phyloP scores from a whole-genome alignment of 2,113 vertebrate genomes.

The Lota lota region DNA sequence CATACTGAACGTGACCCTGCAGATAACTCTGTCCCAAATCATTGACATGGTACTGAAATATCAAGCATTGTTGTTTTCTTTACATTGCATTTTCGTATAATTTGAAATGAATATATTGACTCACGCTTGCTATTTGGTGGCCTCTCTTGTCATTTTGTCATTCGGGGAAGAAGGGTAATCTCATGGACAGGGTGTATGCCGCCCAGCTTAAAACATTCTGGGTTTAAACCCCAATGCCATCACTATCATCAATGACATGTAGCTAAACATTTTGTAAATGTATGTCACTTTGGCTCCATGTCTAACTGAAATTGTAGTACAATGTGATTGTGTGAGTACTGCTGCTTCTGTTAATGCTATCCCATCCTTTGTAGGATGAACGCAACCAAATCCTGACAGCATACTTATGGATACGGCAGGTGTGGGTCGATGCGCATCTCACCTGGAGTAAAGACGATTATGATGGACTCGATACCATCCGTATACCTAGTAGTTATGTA shows the following conservation, averaged over 20 bases:
- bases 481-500: conserved; percentile 87
- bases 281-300: too few species aligned
- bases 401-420: conserved; percentile 88
- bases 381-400: conserved; percentile 74
- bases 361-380: conserved; percentile 65
- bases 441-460: conserved; percentile 84
- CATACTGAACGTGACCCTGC: conserved; percentile 85
- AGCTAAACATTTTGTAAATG: too few species aligned
- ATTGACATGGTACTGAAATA: conserved; percentile 85
- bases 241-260: too few species aligned
- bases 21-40: conserved; percentile 88
- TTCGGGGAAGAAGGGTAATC: too few species aligned
- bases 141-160: too few species aligned
- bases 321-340: too few species aligned
- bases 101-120: background rate
- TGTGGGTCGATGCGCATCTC: conserved; percentile 85
- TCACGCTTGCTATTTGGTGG: too few species aligned
- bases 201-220: background rate
- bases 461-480: conserved; percentile 86
- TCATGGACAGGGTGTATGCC: too few species aligned
- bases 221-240: background rate
- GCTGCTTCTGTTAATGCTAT: background rate
- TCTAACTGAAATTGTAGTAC: too few species aligned
- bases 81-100: background rate
- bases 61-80: background rate